Conservation (phyloP, 2,797 vertebrate species). For the Sebastes variabilis region DNA sequence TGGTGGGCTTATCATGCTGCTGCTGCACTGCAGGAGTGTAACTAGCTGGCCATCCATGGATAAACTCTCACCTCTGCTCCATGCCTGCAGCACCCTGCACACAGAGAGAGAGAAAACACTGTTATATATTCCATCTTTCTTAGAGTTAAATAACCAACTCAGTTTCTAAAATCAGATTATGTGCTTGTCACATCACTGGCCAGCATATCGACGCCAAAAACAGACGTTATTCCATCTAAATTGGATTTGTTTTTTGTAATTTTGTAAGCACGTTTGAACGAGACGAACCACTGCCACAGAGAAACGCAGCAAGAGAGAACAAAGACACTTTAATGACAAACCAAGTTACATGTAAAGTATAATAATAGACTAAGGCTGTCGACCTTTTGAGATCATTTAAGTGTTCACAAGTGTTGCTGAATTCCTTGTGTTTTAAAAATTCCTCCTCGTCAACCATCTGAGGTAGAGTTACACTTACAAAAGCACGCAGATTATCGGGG, state of each 20-base stretch:
- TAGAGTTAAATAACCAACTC: background rate
- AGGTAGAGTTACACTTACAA: background rate
- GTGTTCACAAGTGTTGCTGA: background rate
- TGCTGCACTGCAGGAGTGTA: conserved; percentile 39
- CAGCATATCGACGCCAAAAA: background rate
- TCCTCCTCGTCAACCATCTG: background rate
- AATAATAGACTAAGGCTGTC: background rate
- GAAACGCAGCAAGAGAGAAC: background rate
- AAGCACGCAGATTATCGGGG: background rate
- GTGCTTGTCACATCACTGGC: background rate
- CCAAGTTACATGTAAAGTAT: background rate
- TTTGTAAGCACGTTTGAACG: background rate
- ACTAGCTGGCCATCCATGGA: conserved; percentile 5
- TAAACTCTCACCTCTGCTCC: conserved; percentile 68
- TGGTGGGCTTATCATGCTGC: conserved; percentile 36
- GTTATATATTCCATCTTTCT: background rate
- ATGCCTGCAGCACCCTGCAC: conserved; percentile 57
- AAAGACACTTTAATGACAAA: background rate
- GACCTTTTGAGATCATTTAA: background rate
- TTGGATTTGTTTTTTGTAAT: background rate
- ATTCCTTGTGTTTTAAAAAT: background rate
- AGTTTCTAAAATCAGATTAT: background rate
- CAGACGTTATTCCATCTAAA: background rate
- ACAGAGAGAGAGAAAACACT: background rate
- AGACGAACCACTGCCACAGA: background rate